Conservation (phyloP, 2,888 invertebrate species). For the Melipona beecheii region DNA sequence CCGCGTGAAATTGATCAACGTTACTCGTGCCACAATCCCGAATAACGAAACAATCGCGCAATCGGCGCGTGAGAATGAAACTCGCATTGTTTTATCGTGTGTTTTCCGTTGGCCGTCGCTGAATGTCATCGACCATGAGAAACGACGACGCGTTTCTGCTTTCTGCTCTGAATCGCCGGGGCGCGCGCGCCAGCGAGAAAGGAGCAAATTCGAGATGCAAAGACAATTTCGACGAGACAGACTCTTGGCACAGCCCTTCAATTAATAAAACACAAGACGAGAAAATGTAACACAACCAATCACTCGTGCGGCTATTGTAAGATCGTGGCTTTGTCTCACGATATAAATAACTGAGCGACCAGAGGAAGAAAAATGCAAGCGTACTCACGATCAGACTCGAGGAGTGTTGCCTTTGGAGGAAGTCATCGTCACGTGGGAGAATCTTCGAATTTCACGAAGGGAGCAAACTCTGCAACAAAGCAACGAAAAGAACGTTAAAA, state of each 20-base stretch:
- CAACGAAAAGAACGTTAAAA: too few relatives aligned
- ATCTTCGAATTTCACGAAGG: too few relatives aligned
- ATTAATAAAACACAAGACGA: too few relatives aligned
- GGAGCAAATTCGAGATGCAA: background rate
- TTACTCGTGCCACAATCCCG: constrained; percentile 52
- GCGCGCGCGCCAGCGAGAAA: background rate
- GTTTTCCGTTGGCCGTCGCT: constrained; percentile 42
- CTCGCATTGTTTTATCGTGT: constrained; percentile 47
- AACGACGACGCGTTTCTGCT: constrained; percentile 54
- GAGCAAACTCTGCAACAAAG: too few relatives aligned
- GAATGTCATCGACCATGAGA: constrained; percentile 62
- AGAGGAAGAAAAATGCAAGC: too few relatives aligned
- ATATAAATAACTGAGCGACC: too few relatives aligned
- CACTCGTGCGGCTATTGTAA: too few relatives aligned
- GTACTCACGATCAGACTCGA: too few relatives aligned
- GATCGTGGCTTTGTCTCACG: too few relatives aligned
- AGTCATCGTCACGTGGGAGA: too few relatives aligned
- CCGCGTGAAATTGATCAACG: constrained; percentile 36
- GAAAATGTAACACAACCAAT: too few relatives aligned
- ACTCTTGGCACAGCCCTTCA: background rate
- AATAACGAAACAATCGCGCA: constrained; percentile 46
- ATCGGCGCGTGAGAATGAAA: constrained; percentile 52
- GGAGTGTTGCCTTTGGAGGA: too few relatives aligned
- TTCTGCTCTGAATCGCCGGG: constrained; percentile 52
- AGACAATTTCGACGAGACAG: background rate